A percentile compares a stretch with the other conserved stretches of the same genome.
Conservation (phyloP, 1,140 invertebrate genomes). For the Calosoma granatense region DNA sequence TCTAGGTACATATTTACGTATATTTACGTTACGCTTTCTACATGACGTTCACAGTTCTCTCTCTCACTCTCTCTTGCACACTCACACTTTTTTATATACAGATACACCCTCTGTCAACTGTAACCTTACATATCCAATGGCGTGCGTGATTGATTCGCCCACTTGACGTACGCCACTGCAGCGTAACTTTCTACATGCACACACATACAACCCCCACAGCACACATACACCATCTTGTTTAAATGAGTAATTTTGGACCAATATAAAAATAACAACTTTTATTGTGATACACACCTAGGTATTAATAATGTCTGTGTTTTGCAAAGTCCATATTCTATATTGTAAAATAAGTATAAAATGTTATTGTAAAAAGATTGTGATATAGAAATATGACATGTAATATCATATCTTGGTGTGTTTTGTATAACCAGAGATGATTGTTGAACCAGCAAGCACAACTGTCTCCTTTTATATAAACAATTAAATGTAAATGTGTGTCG, state of each 20-base stretch:
- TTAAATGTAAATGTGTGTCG: background rate
- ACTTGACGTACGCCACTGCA: too few relatives aligned
- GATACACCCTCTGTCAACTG: too few relatives aligned
- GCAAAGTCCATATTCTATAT: conserved; percentile 6
- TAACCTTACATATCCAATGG: conserved; percentile 4
- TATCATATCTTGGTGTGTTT: conserved; percentile 1
- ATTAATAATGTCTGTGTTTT: conserved; percentile 4
- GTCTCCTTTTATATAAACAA: background rate
- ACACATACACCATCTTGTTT: background rate
- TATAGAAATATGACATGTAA: conserved; percentile 7
- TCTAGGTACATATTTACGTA: too few relatives aligned
- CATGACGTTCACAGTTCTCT: too few relatives aligned
- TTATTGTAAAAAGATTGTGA: conserved; percentile 6
- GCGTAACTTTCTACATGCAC: background rate
- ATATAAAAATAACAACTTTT: conserved; percentile 5
- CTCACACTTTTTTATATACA: too few relatives aligned
- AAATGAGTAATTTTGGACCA: conserved; percentile 8
- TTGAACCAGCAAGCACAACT: background rate
- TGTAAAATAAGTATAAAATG: background rate
- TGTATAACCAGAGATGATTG: background rate
- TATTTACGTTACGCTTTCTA: too few relatives aligned
- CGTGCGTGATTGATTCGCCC: background rate
- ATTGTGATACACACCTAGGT: conserved; percentile 9
- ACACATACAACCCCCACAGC: background rate
- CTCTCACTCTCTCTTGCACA: too few relatives aligned